Conservation (phyloP, 2,888 invertebrate species). For the Plagodis dolabraria region DNA sequence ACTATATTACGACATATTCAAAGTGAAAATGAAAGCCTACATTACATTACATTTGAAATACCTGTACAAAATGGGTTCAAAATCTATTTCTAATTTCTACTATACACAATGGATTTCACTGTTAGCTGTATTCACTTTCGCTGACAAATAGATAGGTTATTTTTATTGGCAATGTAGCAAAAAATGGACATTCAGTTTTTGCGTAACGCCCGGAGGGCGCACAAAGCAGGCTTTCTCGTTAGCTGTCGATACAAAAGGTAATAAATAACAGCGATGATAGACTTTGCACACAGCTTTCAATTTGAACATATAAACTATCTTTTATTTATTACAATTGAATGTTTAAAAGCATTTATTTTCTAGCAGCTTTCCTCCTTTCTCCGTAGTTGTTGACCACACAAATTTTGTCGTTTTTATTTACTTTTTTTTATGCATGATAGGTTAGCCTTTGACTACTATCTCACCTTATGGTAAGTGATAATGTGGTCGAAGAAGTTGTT, state of each 20-base stretch:
- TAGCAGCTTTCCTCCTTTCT: too few species aligned
- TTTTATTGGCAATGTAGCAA: slow-evolving; percentile 31
- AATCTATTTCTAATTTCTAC: slow-evolving; percentile 12
- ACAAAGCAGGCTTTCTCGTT: slow-evolving; percentile 28
- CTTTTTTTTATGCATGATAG: too few species aligned
- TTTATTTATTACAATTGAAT: slow-evolving; percentile 29
- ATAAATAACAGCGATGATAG: slow-evolving; percentile 31
- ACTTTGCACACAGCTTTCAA: slow-evolving; percentile 29
- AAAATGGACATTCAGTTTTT: slow-evolving; percentile 38
- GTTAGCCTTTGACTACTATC: too few species aligned
- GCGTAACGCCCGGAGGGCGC: slow-evolving; percentile 30
- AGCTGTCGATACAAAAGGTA: slow-evolving; percentile 33
- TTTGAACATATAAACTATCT: slow-evolving; percentile 21
- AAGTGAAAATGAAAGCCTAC: slow-evolving; percentile 12
- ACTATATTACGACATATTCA: slow-evolving; percentile 2
- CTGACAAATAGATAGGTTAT: slow-evolving; percentile 22
- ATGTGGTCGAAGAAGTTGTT: too few species aligned
- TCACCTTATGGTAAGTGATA: too few species aligned
- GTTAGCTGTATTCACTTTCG: slow-evolving; percentile 32
- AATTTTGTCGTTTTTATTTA: too few species aligned
- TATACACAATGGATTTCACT: slow-evolving; percentile 35
- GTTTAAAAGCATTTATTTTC: neutral
- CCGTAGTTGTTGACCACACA: too few species aligned
- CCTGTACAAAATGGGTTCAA: neutral
- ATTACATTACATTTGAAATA: neutral